These are phyloP conservation scores for Ruditapes philippinarum DNA, from an alignment of 1,140 invertebrate species.

Conservation along the genomic window DNA sequence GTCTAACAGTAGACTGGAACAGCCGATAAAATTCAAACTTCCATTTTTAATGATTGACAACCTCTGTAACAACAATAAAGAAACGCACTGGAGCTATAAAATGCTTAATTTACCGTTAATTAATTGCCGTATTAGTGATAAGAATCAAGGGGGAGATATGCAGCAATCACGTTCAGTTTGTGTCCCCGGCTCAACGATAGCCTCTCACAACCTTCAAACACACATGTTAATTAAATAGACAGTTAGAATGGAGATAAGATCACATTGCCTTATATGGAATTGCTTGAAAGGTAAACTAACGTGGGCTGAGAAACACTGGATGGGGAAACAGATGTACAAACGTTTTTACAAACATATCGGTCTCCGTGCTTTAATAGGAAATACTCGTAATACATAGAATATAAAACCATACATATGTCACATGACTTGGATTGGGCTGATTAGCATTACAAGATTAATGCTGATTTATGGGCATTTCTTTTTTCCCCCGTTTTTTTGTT, in stretches of 20 bases:
- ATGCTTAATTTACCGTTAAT: conserved; percentile 60
- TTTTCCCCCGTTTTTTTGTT: too few species aligned
- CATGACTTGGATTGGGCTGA: too few species aligned
- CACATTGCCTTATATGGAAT: conserved; percentile 24
- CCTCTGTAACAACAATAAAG: conserved; percentile 22
- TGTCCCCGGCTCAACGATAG: neutral
- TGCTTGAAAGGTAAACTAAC: neutral
- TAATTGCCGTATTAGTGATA: conserved; percentile 53
- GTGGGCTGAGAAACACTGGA: neutral
- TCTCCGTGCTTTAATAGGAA: too few species aligned
- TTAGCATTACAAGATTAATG: too few species aligned
- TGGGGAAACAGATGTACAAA: neutral
- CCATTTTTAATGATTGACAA: conserved; percentile 37
- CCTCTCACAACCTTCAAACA: conserved; percentile 20
- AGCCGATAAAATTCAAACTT: conserved; percentile 13
- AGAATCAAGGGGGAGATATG: conserved; percentile 15
- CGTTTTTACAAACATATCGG: neutral
- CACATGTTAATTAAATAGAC: conserved; percentile 53
- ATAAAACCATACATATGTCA: neutral
- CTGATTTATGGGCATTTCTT: too few species aligned
- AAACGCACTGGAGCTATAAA: conserved; percentile 40
- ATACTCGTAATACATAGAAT: neutral
- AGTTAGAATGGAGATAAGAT: conserved; percentile 18
- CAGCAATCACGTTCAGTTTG: conserved; percentile 21
- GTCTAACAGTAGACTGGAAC: neutral